Percentiles rank a stretch among this genome's conserved stretches.
These are phyloP conservation scores for Halcyon senegalensis DNA, from an alignment of 2,113 vertebrate genomes.

Conservation along the genomic window DNA sequence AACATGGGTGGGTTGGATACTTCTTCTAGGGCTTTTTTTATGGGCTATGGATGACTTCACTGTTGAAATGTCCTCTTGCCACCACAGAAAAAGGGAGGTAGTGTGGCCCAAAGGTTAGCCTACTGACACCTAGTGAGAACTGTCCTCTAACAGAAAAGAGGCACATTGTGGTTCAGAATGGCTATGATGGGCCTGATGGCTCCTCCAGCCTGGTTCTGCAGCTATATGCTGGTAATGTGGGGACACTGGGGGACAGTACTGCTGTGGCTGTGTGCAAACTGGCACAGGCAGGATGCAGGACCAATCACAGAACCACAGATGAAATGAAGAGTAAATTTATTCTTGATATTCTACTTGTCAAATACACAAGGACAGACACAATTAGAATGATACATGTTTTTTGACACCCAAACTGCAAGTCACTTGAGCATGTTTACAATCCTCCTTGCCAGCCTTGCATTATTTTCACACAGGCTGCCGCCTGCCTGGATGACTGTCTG, in stretches of 20 bases:
- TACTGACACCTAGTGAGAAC: not conserved
- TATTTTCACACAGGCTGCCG: not conserved
- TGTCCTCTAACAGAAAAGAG: not conserved
- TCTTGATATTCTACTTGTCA: not conserved
- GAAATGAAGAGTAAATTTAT: not conserved
- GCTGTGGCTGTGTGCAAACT: not conserved
- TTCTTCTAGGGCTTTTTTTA: not conserved
- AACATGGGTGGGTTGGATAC: not conserved
- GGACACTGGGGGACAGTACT: not conserved
- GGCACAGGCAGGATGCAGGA: not conserved
- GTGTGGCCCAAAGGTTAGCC: not conserved
- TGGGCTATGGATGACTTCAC: not conserved
- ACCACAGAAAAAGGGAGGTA: rapidly evolving
- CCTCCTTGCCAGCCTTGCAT: not conserved
- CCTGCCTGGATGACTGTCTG: not conserved
- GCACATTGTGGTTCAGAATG: not conserved
- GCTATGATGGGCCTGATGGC: rapidly evolving
- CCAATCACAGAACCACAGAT: not conserved
- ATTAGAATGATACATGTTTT: not conserved
- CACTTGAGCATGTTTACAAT: not conserved
- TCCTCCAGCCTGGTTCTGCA: not conserved
- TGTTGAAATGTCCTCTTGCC: not conserved
- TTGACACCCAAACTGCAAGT: not conserved
- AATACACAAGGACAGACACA: not conserved
- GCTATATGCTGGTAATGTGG: not conserved